Conservation (phyloP, 1,140 invertebrate genomes). For the Pachypeltis micranthus region DNA sequence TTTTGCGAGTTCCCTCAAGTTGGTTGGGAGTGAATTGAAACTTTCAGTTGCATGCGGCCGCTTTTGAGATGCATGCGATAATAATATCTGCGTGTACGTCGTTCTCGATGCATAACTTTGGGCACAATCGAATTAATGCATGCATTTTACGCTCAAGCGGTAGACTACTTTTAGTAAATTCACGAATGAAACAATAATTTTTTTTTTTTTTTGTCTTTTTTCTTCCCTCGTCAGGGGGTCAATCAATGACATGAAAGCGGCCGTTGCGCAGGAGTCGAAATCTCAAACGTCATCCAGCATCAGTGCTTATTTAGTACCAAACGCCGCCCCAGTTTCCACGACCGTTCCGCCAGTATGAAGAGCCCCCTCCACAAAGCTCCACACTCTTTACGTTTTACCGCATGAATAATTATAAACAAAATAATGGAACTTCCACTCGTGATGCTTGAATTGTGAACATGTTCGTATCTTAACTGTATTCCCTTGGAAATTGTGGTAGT, state of each 20-base stretch:
- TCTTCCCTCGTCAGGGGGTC: not conserved
- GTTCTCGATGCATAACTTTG: not conserved
- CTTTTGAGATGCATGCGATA: too few relatives aligned
- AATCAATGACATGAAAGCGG: constrained; percentile 9
- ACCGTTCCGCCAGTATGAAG: constrained; percentile 5
- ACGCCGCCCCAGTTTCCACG: constrained; percentile 2
- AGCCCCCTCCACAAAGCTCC: too few relatives aligned
- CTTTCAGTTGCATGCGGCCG: too few relatives aligned
- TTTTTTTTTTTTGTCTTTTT: not conserved
- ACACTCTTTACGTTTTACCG: too few relatives aligned
- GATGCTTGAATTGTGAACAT: too few relatives aligned
- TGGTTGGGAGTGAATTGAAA: too few relatives aligned
- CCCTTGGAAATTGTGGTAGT: too few relatives aligned
- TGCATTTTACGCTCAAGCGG: not conserved
- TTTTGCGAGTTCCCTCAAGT: too few relatives aligned
- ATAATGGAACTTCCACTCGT: too few relatives aligned
- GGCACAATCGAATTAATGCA: not conserved
- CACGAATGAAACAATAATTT: too few relatives aligned
- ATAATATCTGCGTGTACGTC: not conserved
- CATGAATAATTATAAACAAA: too few relatives aligned
- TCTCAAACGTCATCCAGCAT: constrained; percentile 3
- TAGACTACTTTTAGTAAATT: not conserved
- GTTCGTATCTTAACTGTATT: too few relatives aligned
- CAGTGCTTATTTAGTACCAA: not conserved
- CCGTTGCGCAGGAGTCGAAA: constrained; percentile 3